These are phyloP conservation scores for Tinamus major DNA, from an alignment of 2,797 vertebrate species.

Conservation along the genomic window DNA sequence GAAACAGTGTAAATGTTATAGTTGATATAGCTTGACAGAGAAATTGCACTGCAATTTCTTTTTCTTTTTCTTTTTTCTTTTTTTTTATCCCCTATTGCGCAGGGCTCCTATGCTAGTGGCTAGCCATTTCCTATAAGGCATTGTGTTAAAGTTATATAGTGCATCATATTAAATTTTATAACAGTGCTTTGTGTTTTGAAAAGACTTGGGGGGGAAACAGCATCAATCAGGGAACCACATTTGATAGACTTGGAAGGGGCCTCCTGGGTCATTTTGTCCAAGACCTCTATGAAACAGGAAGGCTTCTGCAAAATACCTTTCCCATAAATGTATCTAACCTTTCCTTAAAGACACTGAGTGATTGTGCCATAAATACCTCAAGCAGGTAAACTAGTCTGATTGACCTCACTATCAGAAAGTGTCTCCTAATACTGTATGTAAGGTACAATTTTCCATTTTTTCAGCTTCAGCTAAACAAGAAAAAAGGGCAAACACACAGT, in stretches of 20 bases:
- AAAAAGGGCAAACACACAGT: constrained; percentile 67
- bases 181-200: constrained; percentile 68
- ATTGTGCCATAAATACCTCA: constrained; percentile 68
- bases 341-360: constrained; percentile 71
- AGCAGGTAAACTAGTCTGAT: constrained; percentile 65
- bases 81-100: neutral
- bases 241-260: constrained; percentile 63
- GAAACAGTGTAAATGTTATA: neutral
- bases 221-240: constrained; percentile 61
- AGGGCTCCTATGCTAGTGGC: constrained; percentile 1
- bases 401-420: constrained; percentile 65
- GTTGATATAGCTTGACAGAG: neutral
- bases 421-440: constrained; percentile 57
- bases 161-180: constrained; percentile 72
- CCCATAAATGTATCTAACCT: constrained; percentile 73
- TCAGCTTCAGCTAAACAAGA: constrained; percentile 67
- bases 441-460: constrained; percentile 68
- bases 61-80: neutral
- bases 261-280: constrained; percentile 70
- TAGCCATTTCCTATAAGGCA: constrained; percentile 49
- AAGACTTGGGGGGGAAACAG: constrained; percentile 51
- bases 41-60: constrained; percentile 27
- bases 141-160: constrained; percentile 69
- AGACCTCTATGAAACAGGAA: constrained; percentile 64
- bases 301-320: constrained; percentile 58